Percentiles rank a stretch among this genome's conserved stretches.
These are phyloP conservation scores for Latrodectus geometricus DNA, from an alignment of 1,140 invertebrate species.

Conservation along the genomic window DNA sequence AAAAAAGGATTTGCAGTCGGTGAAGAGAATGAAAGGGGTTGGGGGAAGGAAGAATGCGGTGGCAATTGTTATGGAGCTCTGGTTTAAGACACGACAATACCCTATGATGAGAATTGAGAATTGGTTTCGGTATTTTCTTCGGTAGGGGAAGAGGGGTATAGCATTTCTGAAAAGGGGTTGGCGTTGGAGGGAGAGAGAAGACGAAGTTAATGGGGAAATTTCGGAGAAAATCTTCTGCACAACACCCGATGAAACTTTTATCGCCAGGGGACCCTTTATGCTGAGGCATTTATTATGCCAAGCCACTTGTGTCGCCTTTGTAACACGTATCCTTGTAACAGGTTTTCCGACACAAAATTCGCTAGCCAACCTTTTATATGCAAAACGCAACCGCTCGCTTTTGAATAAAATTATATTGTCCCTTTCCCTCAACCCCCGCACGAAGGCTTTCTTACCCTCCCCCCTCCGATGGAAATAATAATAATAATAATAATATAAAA, in stretches of 20 bases:
- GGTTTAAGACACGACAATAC: conserved; percentile 41
- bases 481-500: conserved; percentile 22
- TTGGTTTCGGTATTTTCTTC: conserved; percentile 42
- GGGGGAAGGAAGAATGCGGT: not conserved
- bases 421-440: not conserved
- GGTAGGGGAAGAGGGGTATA: not conserved
- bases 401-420: conserved; percentile 48
- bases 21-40: not conserved
- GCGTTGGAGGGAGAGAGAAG: conserved; percentile 5
- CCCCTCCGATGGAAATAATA: conserved; percentile 17
- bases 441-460: not conserved
- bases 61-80: conserved; percentile 44
- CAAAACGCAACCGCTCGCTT: conserved; percentile 37
- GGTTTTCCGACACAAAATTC: conserved; percentile 44
- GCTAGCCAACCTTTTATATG: conserved; percentile 31
- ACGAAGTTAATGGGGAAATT: conserved; percentile 56
- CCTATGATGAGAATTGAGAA: conserved; percentile 52
- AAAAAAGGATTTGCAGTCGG: conserved; percentile 13
- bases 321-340: conserved; percentile 44
- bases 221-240: conserved; percentile 41
- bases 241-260: conserved; percentile 51
- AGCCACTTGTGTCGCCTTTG: conserved; percentile 52
- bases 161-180: conserved; percentile 9
- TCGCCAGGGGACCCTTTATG: conserved; percentile 41
- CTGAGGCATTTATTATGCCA: conserved; percentile 47